These are phyloP conservation scores for Copidosoma aretas DNA, from an alignment of 2,888 invertebrate species.

Conservation along the genomic window DNA sequence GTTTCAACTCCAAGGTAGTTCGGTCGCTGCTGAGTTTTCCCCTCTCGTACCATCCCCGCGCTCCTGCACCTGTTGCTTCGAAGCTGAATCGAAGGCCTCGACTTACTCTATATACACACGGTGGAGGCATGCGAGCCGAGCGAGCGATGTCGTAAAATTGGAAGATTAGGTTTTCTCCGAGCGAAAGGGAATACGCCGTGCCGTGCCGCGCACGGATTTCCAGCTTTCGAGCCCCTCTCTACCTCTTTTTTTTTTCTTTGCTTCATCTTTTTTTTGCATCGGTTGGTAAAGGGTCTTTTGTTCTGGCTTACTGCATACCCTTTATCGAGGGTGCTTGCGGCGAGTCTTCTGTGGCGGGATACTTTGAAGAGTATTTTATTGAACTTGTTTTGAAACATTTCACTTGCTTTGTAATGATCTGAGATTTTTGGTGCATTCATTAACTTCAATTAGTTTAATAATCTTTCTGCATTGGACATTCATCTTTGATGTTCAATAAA, in stretches of 20 bases:
- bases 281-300: background rate
- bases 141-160: conserved; percentile 44
- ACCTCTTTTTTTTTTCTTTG: conserved; percentile 1
- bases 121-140: conserved; percentile 28
- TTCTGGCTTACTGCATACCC: background rate
- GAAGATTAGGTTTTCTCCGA: conserved; percentile 39
- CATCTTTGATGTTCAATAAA: too few species aligned
- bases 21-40: conserved; percentile 45
- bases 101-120: background rate
- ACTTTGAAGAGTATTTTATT: too few species aligned
- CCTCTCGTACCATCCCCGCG: conserved; percentile 34
- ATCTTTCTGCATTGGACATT: too few species aligned
- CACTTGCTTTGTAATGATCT: too few species aligned
- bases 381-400: too few species aligned
- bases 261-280: conserved; percentile 16
- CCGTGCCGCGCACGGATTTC: conserved; percentile 16
- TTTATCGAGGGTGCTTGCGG: too few species aligned
- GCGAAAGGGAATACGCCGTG: background rate
- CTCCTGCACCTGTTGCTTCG: conserved; percentile 60
- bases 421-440: too few species aligned
- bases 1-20: conserved; percentile 56
- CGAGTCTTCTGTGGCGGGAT: too few species aligned
- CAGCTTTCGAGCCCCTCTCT: conserved; percentile 6
- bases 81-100: conserved; percentile 59
- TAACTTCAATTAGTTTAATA: too few species aligned